A percentile compares a stretch with the other conserved stretches of the same genome.
phyloP scores from a whole-genome alignment of 2,113 vertebrate species.

The Varanus komodoensis region DNA sequence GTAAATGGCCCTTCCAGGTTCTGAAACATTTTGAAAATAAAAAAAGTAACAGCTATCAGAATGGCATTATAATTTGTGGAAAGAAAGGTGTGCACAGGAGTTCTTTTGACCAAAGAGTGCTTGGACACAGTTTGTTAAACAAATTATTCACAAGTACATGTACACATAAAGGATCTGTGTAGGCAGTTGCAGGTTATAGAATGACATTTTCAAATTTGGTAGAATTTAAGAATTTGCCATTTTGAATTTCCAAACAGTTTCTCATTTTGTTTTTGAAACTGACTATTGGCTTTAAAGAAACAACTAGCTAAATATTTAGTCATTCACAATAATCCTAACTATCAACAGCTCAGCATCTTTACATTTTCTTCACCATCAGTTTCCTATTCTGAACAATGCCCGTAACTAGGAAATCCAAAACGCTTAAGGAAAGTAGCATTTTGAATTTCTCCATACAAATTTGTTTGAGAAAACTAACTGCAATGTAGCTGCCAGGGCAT shows the following conservation, averaged over 20 bases:
- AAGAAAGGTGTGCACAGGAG: neutral
- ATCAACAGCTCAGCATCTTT: neutral
- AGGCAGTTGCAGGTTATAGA: neutral
- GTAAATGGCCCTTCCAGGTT: neutral
- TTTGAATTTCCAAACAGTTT: neutral
- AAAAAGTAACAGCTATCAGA: neutral
- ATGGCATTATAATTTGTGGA: neutral
- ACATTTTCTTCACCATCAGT: neutral
- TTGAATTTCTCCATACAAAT: neutral
- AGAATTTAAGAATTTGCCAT: neutral
- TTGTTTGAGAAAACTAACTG: neutral
- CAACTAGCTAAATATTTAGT: neutral
- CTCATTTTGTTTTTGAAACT: neutral
- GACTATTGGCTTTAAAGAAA: neutral
- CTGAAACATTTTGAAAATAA: neutral
- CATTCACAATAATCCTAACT: neutral
- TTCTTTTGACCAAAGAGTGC: neutral
- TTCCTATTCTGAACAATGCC: neutral
- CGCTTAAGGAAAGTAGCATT: too few species aligned
- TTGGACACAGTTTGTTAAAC: neutral
- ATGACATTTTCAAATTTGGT: neutral
- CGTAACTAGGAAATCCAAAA: neutral
- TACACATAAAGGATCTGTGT: neutral
- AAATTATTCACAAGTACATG: neutral
- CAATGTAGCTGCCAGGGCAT: neutral